Evolutionary conservation across 2,888 invertebrate genomes (phyloP).

Genomic region (Parnassius smintheus): DNA sequence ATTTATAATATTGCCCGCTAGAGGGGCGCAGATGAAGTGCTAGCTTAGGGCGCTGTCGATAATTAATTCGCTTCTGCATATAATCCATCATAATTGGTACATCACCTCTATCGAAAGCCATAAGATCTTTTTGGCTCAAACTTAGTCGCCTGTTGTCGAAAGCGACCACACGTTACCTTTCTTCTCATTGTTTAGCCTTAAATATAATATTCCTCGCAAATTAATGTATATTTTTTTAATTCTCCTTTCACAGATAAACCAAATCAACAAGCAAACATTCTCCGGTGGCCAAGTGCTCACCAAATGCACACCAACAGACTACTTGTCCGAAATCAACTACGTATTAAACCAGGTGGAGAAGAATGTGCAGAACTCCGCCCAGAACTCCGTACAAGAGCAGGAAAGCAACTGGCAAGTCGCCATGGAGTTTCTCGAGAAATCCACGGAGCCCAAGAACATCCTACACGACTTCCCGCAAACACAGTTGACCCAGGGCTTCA

Average conservation of each 20-base stretch:
- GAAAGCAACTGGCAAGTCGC: conserved; percentile 45
- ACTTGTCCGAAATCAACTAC: conserved; percentile 45
- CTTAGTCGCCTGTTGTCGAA: too few relatives aligned
- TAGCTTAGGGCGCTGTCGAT: too few relatives aligned
- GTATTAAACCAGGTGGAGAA: conserved; percentile 43
- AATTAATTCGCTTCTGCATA: too few relatives aligned
- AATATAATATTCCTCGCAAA: too few relatives aligned
- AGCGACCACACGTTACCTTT: too few relatives aligned
- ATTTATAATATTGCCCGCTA: too few relatives aligned
- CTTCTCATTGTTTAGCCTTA: too few relatives aligned
- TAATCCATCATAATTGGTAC: too few relatives aligned
- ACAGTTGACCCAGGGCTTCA: conserved; percentile 24
- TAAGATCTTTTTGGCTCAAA: too few relatives aligned
- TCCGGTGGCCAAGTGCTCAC: conserved; percentile 63
- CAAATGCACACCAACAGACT: conserved; percentile 41
- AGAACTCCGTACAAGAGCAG: conserved; percentile 45
- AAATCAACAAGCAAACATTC: conserved; percentile 57
- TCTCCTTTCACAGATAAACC: conserved; percentile 48
- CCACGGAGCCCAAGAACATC: conserved; percentile 29
- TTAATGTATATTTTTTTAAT: not conserved
- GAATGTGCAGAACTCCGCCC: conserved; percentile 46
- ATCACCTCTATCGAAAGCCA: too few relatives aligned
- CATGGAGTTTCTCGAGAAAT: conserved; percentile 49
- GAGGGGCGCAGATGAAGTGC: too few relatives aligned
- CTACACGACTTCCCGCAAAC: conserved; percentile 37